Evolutionary conservation across 1,140 invertebrate species (phyloP).

Genomic region (Rhizoglyphus robini): DNA sequence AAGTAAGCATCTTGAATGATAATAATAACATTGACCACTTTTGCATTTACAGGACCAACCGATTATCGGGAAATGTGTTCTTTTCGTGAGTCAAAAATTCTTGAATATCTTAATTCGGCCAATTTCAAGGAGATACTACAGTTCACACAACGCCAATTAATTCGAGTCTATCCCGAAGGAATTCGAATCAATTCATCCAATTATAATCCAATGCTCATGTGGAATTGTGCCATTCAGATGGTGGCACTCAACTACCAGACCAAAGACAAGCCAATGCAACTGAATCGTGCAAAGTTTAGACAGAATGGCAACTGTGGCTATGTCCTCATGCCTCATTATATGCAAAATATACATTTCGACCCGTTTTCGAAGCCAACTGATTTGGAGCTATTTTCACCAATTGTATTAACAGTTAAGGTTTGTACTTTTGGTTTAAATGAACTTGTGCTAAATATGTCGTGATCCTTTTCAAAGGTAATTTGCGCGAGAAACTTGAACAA

Average conservation of each 20-base stretch:
- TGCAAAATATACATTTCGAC: conserved; percentile 64
- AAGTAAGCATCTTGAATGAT: too few species aligned
- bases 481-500: conserved; percentile 75
- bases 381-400: conserved; percentile 46
- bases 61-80: conserved; percentile 88
- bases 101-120: conserved; percentile 67
- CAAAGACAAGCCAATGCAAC: conserved; percentile 82
- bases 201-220: conserved; percentile 85
- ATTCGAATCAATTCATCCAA: conserved; percentile 91
- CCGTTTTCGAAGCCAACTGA: conserved; percentile 46
- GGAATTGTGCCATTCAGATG: conserved; percentile 93
- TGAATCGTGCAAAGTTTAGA: conserved; percentile 81
- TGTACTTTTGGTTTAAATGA: too few species aligned
- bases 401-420: conserved; percentile 53
- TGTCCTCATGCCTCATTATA: conserved; percentile 79
- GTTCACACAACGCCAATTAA: conserved; percentile 55
- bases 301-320: conserved; percentile 87
- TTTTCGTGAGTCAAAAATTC: conserved; percentile 86
- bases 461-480: conserved; percentile 47
- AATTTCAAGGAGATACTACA: conserved; percentile 64
- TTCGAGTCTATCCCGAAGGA: conserved; percentile 73
- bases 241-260: conserved; percentile 97
- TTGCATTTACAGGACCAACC: conserved; percentile 34
- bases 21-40: too few species aligned
- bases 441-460: too few species aligned